Evolutionary conservation across 2,113 vertebrate species (phyloP).

Genomic region (Pygoscelis adeliae): DNA sequence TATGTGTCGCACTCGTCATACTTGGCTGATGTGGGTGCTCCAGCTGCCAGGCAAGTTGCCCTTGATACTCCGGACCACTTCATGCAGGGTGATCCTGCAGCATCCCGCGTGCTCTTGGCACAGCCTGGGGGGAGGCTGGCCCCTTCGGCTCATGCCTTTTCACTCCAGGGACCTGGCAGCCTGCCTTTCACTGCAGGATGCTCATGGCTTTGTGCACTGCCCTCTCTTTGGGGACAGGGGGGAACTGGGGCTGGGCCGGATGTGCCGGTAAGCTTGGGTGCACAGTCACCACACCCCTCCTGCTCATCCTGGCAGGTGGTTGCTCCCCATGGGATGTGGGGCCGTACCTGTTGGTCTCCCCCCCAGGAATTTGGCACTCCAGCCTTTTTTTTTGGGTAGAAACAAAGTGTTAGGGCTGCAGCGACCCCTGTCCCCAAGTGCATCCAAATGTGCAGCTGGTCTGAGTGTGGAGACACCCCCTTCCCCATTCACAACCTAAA

Average conservation of each 20-base stretch:
- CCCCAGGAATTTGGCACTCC: not conserved
- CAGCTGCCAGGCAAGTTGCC: not conserved
- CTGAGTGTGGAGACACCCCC: not conserved
- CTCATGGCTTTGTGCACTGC: not conserved
- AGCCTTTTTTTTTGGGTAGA: not conserved
- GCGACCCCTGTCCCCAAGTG: not conserved
- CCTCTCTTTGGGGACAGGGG: not conserved
- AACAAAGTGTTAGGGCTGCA: not conserved
- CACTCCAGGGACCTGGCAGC: not conserved
- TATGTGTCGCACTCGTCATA: not conserved
- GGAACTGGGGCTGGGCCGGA: not conserved
- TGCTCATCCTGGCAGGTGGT: not conserved
- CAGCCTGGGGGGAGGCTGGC: rapidly evolving
- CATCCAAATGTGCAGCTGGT: not conserved
- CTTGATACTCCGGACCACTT: rapidly evolving
- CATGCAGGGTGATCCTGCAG: not conserved
- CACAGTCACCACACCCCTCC: rapidly evolving
- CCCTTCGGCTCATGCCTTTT: not conserved
- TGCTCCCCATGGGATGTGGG: not conserved
- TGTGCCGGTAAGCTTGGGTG: not conserved
- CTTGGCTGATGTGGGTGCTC: not conserved
- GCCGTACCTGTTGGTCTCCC: not conserved
- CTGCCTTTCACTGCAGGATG: rapidly evolving
- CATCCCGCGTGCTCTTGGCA: rapidly evolving
- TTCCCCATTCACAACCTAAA: not conserved